A percentile compares a stretch with the other conserved stretches of the same genome.
These are phyloP conservation scores for Nymphalis urticae DNA, from an alignment of 2,888 invertebrate genomes.

Conservation along the genomic window DNA sequence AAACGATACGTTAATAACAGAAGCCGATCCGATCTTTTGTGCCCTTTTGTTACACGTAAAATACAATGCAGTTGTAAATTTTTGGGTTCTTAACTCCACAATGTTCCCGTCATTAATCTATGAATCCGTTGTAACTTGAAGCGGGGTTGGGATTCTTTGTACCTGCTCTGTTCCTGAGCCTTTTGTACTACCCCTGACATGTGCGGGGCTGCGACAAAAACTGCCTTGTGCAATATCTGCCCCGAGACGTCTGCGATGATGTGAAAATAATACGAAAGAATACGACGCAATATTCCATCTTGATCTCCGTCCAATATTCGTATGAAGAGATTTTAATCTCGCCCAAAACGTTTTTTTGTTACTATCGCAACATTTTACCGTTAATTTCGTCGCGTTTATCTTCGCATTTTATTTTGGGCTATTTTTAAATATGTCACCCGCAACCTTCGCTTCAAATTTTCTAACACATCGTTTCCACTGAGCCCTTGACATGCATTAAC, in stretches of 20 bases:
- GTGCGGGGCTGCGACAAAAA: slow-evolving; percentile 73
- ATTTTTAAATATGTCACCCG: slow-evolving; percentile 78
- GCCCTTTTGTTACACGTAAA: slow-evolving; percentile 64
- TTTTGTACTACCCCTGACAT: slow-evolving; percentile 74
- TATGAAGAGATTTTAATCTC: slow-evolving; percentile 49
- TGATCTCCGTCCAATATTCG: slow-evolving; percentile 51
- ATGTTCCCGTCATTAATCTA: slow-evolving; percentile 79
- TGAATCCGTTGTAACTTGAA: slow-evolving; percentile 76
- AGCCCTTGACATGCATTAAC: slow-evolving; percentile 81
- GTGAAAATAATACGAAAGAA: slow-evolving; percentile 68
- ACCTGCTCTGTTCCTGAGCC: slow-evolving; percentile 70
- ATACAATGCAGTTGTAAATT: slow-evolving; percentile 80
- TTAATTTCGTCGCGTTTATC: slow-evolving; percentile 55
- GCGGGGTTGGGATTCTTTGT: slow-evolving; percentile 72
- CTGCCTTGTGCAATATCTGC: slow-evolving; percentile 74
- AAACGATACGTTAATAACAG: slow-evolving; percentile 79
- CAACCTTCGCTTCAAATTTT: slow-evolving; percentile 68
- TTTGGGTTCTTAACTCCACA: slow-evolving; percentile 80
- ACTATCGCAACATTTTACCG: slow-evolving; percentile 49
- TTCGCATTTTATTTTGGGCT: slow-evolving; percentile 48
- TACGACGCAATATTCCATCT: slow-evolving; percentile 57
- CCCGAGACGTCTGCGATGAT: slow-evolving; percentile 63
- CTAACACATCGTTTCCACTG: slow-evolving; percentile 71
- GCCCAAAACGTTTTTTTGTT: slow-evolving; percentile 51
- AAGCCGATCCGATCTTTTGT: slow-evolving; percentile 78